phyloP scores from a whole-genome alignment of 2,888 invertebrate species.

The Deroplatys truncata region DNA sequence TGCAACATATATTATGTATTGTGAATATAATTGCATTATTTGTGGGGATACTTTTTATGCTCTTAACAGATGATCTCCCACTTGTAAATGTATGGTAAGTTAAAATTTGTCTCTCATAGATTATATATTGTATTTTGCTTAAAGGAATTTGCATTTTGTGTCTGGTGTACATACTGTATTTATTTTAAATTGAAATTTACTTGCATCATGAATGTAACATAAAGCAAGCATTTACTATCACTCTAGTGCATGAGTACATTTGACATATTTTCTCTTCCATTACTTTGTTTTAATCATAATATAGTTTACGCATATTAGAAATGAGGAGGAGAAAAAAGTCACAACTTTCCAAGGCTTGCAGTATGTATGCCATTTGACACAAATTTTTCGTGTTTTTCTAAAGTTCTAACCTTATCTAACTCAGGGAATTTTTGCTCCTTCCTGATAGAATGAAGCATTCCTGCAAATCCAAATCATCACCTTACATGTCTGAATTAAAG shows the following conservation, averaged over 20 bases:
- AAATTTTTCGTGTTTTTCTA: neutral
- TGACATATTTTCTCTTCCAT: too few relatives aligned
- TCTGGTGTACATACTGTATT: neutral
- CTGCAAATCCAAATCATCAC: slow-evolving; percentile 31
- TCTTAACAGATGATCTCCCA: neutral
- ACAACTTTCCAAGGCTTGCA: neutral
- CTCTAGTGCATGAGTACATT: too few relatives aligned
- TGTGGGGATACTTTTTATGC: neutral
- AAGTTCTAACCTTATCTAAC: neutral
- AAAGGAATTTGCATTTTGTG: neutral
- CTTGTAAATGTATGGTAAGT: neutral
- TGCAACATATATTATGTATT: neutral
- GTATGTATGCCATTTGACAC: neutral
- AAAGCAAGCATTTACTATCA: too few relatives aligned
- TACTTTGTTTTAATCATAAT: too few relatives aligned
- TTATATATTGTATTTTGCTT: neutral
- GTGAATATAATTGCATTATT: neutral
- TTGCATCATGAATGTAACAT: neutral
- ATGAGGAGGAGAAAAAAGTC: neutral
- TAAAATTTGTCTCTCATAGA: neutral
- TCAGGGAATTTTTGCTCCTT: neutral
- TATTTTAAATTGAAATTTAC: neutral
- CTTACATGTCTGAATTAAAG: neutral
- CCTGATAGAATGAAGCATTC: slow-evolving; percentile 20
- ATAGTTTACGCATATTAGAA: neutral